Percentiles rank a stretch among this genome's conserved stretches.
Evolutionary conservation across 2,113 vertebrate species (phyloP).

Genomic region (Nycticebus coucang): DNA sequence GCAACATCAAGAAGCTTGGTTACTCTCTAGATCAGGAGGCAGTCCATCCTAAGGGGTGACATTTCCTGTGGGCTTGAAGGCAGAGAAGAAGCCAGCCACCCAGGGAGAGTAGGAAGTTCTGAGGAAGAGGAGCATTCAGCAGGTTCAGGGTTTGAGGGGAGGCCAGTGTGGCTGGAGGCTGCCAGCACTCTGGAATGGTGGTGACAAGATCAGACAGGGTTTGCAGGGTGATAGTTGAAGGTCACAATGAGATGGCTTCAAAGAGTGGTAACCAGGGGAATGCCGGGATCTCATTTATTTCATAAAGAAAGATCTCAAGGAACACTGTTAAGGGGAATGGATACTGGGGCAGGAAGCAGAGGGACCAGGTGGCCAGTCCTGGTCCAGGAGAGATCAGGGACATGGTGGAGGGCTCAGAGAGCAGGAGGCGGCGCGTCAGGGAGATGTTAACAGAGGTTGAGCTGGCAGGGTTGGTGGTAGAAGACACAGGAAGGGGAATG

Average conservation of each 20-base stretch:
- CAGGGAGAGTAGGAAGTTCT: not conserved
- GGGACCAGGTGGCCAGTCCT: not conserved
- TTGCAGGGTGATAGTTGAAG: not conserved
- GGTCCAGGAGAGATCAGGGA: not conserved
- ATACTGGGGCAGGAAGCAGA: not conserved
- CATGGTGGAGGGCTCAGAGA: not conserved
- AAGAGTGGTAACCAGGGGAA: not conserved
- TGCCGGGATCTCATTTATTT: not conserved
- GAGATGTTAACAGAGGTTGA: not conserved
- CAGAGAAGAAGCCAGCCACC: not conserved
- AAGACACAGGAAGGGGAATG: not conserved
- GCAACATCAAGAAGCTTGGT: not conserved
- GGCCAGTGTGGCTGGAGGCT: not conserved
- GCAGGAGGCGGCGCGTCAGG: rapidly evolving
- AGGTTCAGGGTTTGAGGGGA: not conserved
- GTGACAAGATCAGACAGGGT: not conserved
- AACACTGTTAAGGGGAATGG: not conserved
- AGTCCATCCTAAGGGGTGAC: not conserved
- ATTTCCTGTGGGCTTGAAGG: not conserved
- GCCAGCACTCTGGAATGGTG: not conserved
- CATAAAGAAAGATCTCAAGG: not conserved
- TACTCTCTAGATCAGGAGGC: not conserved
- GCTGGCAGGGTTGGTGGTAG: not conserved
- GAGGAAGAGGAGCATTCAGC: not conserved
- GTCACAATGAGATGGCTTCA: not conserved